phyloP scores from a whole-genome alignment of 2,113 vertebrate genomes.

The Leuciscus idus region DNA sequence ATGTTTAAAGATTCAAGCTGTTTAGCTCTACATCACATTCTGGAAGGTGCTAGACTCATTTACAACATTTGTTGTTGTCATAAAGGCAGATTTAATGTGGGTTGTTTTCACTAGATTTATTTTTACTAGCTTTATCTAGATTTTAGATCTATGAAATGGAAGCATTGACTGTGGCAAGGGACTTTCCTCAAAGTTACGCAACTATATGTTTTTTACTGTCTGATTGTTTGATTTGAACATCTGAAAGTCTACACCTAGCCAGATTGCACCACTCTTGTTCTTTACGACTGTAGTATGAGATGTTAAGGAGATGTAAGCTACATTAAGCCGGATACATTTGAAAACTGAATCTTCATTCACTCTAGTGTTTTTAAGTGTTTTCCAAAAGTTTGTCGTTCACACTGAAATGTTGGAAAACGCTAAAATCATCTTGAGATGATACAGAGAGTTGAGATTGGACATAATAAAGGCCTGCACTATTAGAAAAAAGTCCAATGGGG shows the following conservation, averaged over 20 bases:
- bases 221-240: slow-evolving; percentile 1
- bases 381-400: not conserved
- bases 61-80: slow-evolving; percentile 1
- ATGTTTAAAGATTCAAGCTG: slow-evolving; percentile 13
- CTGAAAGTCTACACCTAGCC: not conserved
- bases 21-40: not conserved
- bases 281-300: not conserved
- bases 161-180: slow-evolving; percentile 3
- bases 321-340: too few species aligned
- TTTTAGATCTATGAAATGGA: not conserved
- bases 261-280: not conserved
- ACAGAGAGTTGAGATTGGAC: too few species aligned
- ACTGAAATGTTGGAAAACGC: not conserved
- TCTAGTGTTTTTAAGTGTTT: not conserved
- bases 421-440: not conserved
- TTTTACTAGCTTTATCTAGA: not conserved
- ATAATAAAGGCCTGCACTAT: too few species aligned
- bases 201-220: not conserved
- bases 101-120: not conserved
- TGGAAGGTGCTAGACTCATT: not conserved
- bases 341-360: not conserved
- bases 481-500: too few species aligned
- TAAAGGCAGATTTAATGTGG: not conserved
- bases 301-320: not conserved
- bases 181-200: slow-evolving; percentile 11